Evolutionary conservation across 2,888 invertebrate species (phyloP).

Genomic region (Drosophila fulvimacula): DNA sequence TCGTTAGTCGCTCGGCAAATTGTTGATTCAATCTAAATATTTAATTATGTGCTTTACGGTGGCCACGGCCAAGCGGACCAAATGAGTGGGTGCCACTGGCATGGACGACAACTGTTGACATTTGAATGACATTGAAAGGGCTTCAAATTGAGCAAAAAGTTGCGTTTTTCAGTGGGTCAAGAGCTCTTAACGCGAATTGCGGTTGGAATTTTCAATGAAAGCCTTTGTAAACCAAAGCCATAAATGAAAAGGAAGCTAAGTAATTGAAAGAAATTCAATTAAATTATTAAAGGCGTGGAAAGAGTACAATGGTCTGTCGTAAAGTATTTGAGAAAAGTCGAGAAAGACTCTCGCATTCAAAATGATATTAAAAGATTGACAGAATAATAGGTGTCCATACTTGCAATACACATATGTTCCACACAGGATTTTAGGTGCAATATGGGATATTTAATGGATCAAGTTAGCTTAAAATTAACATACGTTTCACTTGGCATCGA

Average conservation of each 20-base stretch:
- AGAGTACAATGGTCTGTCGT: too few species aligned
- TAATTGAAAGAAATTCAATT: not conserved
- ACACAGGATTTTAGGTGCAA: not conserved
- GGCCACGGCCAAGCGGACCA: slow-evolving; percentile 7
- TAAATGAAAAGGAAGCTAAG: not conserved
- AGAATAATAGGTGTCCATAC: not conserved
- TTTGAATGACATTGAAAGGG: slow-evolving; percentile 47
- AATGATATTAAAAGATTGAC: not conserved
- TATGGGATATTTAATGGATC: not conserved
- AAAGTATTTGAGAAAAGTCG: too few species aligned
- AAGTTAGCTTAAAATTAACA: not conserved
- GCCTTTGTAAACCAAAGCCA: not conserved
- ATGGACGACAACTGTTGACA: slow-evolving; percentile 34
- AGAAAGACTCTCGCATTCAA: not conserved
- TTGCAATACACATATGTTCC: not conserved
- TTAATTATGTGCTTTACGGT: slow-evolving; percentile 36
- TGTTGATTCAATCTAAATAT: slow-evolving; percentile 55
- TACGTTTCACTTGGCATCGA: not conserved
- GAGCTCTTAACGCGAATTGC: not conserved
- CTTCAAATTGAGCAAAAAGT: slow-evolving; percentile 13
- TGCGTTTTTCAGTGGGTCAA: slow-evolving; percentile 5
- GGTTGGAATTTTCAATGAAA: not conserved
- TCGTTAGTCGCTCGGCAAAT: slow-evolving; percentile 37
- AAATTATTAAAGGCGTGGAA: not conserved
- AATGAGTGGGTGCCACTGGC: not conserved